These are phyloP conservation scores for Pangasianodon gigas DNA, from an alignment of 2,113 vertebrate genomes.

Conservation along the genomic window DNA sequence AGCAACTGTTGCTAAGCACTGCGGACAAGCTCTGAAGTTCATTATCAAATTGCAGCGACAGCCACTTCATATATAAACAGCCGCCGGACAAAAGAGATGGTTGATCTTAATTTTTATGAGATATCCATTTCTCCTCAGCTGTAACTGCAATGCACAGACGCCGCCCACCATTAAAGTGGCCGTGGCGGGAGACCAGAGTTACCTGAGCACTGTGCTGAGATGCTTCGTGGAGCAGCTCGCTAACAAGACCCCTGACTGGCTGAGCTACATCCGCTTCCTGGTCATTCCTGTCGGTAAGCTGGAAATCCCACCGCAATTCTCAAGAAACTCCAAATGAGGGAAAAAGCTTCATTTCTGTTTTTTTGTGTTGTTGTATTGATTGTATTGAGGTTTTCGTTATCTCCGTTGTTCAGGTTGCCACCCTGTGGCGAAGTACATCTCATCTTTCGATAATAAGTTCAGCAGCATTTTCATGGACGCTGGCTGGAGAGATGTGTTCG, in stretches of 20 bases:
- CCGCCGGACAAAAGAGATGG: not conserved
- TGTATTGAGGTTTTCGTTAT: not conserved
- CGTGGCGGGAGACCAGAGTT: conserved; percentile 70
- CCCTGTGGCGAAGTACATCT: conserved; percentile 72
- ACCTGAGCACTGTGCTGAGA: conserved; percentile 69
- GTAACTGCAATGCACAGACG: conserved; percentile 72
- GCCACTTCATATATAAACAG: not conserved
- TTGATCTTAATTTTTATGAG: not conserved
- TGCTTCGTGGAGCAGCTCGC: conserved; percentile 75
- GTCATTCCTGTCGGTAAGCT: conserved; percentile 68
- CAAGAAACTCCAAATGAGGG: not conserved
- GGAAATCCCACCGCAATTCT: not conserved
- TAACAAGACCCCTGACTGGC: conserved; percentile 74
- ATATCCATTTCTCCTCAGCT: conserved; percentile 53
- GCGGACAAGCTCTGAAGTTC: not conserved
- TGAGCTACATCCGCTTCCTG: conserved; percentile 71
- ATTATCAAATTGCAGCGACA: not conserved
- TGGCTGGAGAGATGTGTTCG: conserved; percentile 72
- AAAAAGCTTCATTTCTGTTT: not conserved
- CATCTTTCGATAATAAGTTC: conserved; percentile 71
- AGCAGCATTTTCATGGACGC: conserved; percentile 72
- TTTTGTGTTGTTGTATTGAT: not conserved
- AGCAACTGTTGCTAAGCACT: conserved; percentile 34
- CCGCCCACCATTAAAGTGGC: conserved; percentile 71
- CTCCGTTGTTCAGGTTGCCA: conserved; percentile 60